Percentiles rank a stretch among this genome's conserved stretches.
Conservation (phyloP, 2,113 vertebrate species). For the crab-eating macaque (Macaca fascicularis) region DNA sequence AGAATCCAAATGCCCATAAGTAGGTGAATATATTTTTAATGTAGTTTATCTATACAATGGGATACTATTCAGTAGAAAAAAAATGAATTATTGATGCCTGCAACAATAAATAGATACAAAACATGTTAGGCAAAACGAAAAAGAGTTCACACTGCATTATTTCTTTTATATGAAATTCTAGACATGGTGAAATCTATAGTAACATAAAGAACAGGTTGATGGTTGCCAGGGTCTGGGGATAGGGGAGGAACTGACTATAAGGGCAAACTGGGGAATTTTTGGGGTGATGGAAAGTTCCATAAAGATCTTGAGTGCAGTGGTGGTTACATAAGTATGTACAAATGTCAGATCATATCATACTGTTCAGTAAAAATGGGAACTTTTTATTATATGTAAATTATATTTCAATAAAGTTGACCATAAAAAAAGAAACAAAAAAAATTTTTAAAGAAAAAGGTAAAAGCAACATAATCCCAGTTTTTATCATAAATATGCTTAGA, state of each 20-base stretch:
- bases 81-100: background rate
- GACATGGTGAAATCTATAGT: background rate
- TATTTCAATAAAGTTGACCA: background rate
- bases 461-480: background rate
- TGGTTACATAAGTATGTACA: background rate
- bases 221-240: background rate
- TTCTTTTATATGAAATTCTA: background rate
- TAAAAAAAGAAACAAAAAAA: background rate
- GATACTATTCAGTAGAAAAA: background rate
- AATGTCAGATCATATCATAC: background rate
- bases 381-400: background rate
- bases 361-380: background rate
- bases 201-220: background rate
- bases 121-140: background rate
- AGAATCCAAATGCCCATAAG: background rate
- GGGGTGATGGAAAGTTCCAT: background rate
- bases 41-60: background rate
- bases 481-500: background rate
- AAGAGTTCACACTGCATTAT: background rate
- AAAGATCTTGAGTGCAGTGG: fast-evolving
- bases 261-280: background rate
- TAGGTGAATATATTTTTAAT: background rate
- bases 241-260: background rate
- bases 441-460: background rate
- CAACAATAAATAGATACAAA: background rate